Evolutionary conservation across 2,888 invertebrate genomes (phyloP), one percentile per base, ranked within the genome.

Genomic region (Aradus depressus): DNA sequence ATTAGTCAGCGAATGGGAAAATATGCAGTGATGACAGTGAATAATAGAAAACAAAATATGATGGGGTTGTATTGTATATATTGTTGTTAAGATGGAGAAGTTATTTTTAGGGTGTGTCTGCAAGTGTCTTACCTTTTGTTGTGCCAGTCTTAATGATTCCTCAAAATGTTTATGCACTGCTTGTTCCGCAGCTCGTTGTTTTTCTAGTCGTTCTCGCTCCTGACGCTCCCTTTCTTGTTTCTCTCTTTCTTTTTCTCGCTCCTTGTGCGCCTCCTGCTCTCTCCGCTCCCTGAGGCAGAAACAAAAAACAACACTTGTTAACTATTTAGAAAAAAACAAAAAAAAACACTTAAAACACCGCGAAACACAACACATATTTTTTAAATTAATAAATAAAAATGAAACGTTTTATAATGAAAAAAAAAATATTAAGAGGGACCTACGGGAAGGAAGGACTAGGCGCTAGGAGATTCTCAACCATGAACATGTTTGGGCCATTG

Each of bases 121-220:
- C n/a, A n/a, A n/a, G n/a, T n/a, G n/a, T n/a, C 67, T 68, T 67
- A 84, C 84, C 79, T 84, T 83, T 71, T 84, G 81, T 65, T 81
- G 79, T 38, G 81, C 83, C 57, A 81, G 73, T 42, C 68, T 62
- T 55, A 90, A 74, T 58, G 89, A 88, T 72, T 89, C 88, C 65
- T 86, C 86, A 69, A 91, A 91, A 71, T 91, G 91, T 69, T 88
- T 84, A 63, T 87, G 80, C 53, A 91, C 84, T 58, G 84, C 80
- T 62, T 77, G 75, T 60, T 79, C 76, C 50, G 77, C 76, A 52
- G 71, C 69, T 57, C 72, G 67, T 57, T 69, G 68, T 67, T 78
- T 76, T 59, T 79, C 78, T 62, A 75, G 72, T 59, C 77, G 72
- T 69, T 81, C 76, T 45, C 64, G 63, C 51, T 62, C 60, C 22